Percentiles rank a stretch among this genome's conserved stretches.
phyloP scores from a whole-genome alignment of 2,113 vertebrate species.

The Tapirus terrestris region DNA sequence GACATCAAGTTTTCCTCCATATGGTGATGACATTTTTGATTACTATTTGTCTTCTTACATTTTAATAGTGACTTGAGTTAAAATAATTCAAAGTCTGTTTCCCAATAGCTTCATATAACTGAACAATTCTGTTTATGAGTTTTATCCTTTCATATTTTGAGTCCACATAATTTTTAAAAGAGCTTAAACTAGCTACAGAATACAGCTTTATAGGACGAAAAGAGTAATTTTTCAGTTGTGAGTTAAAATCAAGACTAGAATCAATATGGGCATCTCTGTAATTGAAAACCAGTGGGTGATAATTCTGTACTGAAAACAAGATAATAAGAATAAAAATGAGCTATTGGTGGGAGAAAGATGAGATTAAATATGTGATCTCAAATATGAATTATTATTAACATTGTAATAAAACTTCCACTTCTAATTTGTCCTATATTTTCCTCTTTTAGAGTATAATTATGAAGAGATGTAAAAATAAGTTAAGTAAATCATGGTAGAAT shows the following conservation, averaged over 20 bases:
- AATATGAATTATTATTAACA: conserved; percentile 85
- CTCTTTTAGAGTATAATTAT: conserved; percentile 73
- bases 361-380: conserved; percentile 88
- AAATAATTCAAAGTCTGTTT: conserved; percentile 84
- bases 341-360: conserved; percentile 82
- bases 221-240: conserved; percentile 88
- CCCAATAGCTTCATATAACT: conserved; percentile 66
- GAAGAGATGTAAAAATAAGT: conserved; percentile 81
- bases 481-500: conserved; percentile 82
- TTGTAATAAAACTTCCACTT: conserved; percentile 82
- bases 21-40: conserved; percentile 81
- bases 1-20: conserved; percentile 77
- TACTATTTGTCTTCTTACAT: conserved; percentile 82
- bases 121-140: conserved; percentile 75
- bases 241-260: conserved; percentile 88
- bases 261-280: conserved; percentile 88
- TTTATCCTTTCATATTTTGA: conserved; percentile 80
- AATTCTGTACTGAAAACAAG: conserved; percentile 88
- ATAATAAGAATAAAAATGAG: conserved; percentile 88
- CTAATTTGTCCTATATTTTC: conserved; percentile 76
- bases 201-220: conserved; percentile 85
- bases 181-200: conserved; percentile 79
- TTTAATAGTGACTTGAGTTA: conserved; percentile 78
- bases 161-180: conserved; percentile 73
- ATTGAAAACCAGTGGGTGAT: conserved; percentile 92